These are phyloP conservation scores for Drosophila pseudotalamancana DNA, from an alignment of 2,888 invertebrate genomes.

Conservation along the genomic window DNA sequence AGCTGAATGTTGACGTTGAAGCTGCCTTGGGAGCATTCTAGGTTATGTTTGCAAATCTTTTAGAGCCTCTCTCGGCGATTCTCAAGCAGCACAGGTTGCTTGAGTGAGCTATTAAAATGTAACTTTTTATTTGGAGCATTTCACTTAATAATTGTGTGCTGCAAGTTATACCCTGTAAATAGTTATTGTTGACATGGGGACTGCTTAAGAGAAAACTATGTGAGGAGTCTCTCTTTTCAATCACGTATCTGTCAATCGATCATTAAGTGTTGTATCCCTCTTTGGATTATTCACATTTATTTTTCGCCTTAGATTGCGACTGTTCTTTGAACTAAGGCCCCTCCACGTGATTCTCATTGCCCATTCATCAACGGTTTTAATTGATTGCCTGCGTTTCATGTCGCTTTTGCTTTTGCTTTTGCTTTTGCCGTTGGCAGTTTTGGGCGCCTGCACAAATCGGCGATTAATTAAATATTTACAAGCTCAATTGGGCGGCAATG, in stretches of 20 bases:
- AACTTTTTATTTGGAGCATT: neutral
- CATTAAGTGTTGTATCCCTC: too few relatives aligned
- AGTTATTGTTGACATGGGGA: too few relatives aligned
- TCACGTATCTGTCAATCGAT: too few relatives aligned
- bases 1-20: slow-evolving; percentile 28
- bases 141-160: neutral
- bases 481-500: slow-evolving; percentile 75
- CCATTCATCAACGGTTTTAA: slow-evolving; percentile 60
- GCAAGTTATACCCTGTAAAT: neutral
- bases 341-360: slow-evolving; percentile 4
- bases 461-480: slow-evolving; percentile 79
- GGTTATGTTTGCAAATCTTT: slow-evolving; percentile 17
- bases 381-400: slow-evolving; percentile 56
- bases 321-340: neutral
- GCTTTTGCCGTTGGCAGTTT: slow-evolving; percentile 33
- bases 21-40: slow-evolving; percentile 17
- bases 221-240: too few relatives aligned
- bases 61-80: slow-evolving; percentile 15
- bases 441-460: slow-evolving; percentile 50
- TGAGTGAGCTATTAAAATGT: neutral
- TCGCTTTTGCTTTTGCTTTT: too few relatives aligned
- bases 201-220: too few relatives aligned
- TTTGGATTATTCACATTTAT: neutral
- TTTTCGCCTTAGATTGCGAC: neutral
- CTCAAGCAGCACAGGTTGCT: slow-evolving; percentile 1